These are phyloP conservation scores for Rhysida immarginata DNA, from an alignment of 1,140 invertebrate genomes.

Conservation along the genomic window DNA sequence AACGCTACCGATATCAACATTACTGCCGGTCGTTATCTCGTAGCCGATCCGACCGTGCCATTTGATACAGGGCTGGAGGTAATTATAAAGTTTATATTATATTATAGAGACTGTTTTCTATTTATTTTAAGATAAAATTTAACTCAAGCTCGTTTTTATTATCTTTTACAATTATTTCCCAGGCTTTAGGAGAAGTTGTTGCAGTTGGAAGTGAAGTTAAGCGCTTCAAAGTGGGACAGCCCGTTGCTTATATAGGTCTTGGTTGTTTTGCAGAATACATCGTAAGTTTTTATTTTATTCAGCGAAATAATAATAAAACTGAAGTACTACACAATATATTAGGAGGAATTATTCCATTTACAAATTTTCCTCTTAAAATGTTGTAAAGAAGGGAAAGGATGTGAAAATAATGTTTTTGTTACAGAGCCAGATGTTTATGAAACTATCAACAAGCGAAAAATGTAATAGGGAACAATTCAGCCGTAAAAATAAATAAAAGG, in stretches of 20 bases:
- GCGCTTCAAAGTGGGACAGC: conserved; percentile 19
- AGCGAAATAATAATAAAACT: no score
- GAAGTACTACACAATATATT: background rate
- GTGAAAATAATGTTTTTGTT: background rate
- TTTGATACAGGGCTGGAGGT: no score
- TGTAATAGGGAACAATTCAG: no score
- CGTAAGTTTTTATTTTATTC: conserved; percentile 14
- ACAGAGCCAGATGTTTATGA: background rate
- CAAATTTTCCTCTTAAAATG: background rate
- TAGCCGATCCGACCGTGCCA: no score
- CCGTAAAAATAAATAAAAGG: no score
- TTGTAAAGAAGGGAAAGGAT: background rate
- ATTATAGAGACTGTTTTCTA: no score
- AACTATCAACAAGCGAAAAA: background rate
- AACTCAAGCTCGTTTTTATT: no score
- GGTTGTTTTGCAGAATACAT: conserved; percentile 25
- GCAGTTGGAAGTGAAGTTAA: conserved; percentile 17
- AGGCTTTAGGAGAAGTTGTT: conserved; percentile 26
- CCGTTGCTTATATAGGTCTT: conserved; percentile 21
- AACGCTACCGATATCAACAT: no score
- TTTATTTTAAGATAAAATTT: no score
- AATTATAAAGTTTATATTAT: no score
- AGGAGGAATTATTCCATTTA: background rate
- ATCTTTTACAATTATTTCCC: no score
- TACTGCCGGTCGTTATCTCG: no score